phyloP scores from a whole-genome alignment of 2,888 invertebrate genomes.

The Tanypteryx hageni region DNA sequence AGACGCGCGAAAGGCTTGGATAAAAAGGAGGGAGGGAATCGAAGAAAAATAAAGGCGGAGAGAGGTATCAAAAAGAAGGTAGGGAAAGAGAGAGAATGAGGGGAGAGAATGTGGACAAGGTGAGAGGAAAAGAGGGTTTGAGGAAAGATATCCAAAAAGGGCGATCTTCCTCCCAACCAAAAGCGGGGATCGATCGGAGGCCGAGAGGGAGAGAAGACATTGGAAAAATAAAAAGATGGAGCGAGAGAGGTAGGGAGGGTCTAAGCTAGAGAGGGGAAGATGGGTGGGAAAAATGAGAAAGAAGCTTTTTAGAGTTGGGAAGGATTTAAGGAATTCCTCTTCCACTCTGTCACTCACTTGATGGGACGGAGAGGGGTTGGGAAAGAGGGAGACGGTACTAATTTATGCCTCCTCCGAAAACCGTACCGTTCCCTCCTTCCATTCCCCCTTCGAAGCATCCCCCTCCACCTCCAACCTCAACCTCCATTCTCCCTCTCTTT shows the following conservation, averaged over 20 bases:
- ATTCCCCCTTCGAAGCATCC: background rate
- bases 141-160: background rate
- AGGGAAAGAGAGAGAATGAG: background rate
- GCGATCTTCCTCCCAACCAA: background rate
- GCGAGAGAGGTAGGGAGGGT: background rate
- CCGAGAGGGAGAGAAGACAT: background rate
- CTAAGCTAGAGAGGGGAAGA: background rate
- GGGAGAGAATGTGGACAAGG: background rate
- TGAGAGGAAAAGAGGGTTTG: background rate
- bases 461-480: too few relatives aligned
- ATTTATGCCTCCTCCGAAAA: constrained; percentile 45
- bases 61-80: background rate
- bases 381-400: background rate
- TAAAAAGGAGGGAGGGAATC: background rate
- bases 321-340: constrained; percentile 59
- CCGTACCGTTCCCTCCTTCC: background rate
- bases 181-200: constrained; percentile 21
- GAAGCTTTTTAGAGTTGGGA: constrained; percentile 21
- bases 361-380: background rate
- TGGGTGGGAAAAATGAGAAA: constrained; percentile 10
- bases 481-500: too few relatives aligned
- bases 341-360: constrained; percentile 38
- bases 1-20: background rate
- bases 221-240: background rate
- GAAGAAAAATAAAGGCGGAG: background rate